phyloP scores from a whole-genome alignment of 2,888 invertebrate species.

The Mythimna ferrago region DNA sequence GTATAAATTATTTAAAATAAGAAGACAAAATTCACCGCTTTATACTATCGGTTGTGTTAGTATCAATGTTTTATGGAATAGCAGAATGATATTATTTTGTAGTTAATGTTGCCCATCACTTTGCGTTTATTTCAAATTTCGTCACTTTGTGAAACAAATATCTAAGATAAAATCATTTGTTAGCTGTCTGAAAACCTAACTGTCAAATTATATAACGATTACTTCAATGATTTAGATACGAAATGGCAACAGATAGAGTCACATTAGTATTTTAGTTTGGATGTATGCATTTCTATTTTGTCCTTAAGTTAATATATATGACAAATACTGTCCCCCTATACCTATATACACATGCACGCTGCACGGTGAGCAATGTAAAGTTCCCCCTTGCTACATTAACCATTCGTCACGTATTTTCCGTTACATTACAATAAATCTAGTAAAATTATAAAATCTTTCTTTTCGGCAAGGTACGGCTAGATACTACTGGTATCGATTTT shows the following conservation, averaged over 20 bases:
- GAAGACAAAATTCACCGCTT: neutral
- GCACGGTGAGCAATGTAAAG: no score
- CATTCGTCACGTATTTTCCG: no score
- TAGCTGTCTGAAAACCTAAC: neutral
- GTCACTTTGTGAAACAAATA: neutral
- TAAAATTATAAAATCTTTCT: no score
- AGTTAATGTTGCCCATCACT: neutral
- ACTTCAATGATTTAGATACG: neutral
- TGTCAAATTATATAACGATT: neutral
- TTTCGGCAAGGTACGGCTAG: no score
- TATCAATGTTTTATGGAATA: neutral
- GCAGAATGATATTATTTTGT: neutral
- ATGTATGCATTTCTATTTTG: no score
- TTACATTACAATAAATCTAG: no score
- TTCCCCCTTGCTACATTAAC: no score
- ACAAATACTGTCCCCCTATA: no score
- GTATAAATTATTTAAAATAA: neutral
- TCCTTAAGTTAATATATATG: no score
- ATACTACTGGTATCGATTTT: no score
- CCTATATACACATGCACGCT: no score
- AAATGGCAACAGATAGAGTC: neutral
- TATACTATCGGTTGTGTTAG: neutral
- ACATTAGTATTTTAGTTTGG: neutral
- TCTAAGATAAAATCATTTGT: no score
- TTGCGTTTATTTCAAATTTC: neutral